These are phyloP conservation scores for Kryptopterus vitreolus DNA, from an alignment of 2,797 vertebrate species.

Conservation along the genomic window DNA sequence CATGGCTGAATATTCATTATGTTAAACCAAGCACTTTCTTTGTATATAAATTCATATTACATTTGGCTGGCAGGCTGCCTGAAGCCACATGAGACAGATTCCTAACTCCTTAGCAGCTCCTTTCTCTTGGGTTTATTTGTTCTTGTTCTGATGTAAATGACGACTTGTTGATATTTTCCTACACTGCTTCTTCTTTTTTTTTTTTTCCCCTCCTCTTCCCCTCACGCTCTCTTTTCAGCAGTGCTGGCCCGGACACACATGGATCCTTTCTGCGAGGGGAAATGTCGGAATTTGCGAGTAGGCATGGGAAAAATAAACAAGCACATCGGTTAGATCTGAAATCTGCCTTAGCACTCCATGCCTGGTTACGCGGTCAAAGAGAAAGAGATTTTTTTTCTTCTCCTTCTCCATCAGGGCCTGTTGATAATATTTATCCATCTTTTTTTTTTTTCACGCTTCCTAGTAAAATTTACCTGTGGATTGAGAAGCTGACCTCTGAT, in stretches of 20 bases:
- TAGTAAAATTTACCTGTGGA: slow-evolving; percentile 68
- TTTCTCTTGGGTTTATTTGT: slow-evolving; percentile 68
- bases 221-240: slow-evolving; percentile 31
- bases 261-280: slow-evolving; percentile 61
- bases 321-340: slow-evolving; percentile 57
- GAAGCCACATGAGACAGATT: slow-evolving; percentile 80
- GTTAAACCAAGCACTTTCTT: slow-evolving; percentile 83
- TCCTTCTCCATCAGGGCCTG: slow-evolving; percentile 68
- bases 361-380: slow-evolving; percentile 51
- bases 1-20: slow-evolving; percentile 92
- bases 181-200: slow-evolving; percentile 58
- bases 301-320: slow-evolving; percentile 71
- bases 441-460: slow-evolving; percentile 70
- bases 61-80: slow-evolving; percentile 80
- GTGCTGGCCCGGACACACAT: slow-evolving; percentile 56
- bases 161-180: slow-evolving; percentile 71
- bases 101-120: slow-evolving; percentile 70
- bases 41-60: slow-evolving; percentile 86
- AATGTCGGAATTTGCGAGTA: slow-evolving; percentile 66
- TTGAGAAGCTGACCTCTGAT: slow-evolving; percentile 72
- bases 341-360: slow-evolving; percentile 40
- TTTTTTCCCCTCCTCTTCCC: slow-evolving; percentile 29
- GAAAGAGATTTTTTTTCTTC: slow-evolving; percentile 61
- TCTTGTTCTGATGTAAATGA: slow-evolving; percentile 75
- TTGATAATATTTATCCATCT: slow-evolving; percentile 76